Conservation (phyloP, 1,140 invertebrate genomes). For the Trachymyrmex cornetzi region DNA sequence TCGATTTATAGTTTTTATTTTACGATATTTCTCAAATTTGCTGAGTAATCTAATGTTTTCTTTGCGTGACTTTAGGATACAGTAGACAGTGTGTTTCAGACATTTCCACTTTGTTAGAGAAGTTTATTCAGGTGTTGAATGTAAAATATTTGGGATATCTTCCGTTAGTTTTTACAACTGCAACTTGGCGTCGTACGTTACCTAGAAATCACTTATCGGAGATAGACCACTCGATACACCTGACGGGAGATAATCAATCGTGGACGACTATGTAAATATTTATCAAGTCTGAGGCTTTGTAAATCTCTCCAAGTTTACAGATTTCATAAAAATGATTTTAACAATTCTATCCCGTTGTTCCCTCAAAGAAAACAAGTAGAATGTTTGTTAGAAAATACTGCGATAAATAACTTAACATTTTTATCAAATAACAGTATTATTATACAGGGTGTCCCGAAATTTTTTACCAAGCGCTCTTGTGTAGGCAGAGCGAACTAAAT, state of each 20-base stretch:
- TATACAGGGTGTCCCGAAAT: too few relatives aligned
- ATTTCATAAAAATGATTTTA: not conserved
- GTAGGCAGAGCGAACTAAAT: too few relatives aligned
- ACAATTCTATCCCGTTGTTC: not conserved
- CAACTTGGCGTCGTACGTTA: not conserved
- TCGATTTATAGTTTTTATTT: not conserved
- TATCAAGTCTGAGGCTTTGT: not conserved
- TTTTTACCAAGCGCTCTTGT: too few relatives aligned
- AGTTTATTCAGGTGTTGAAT: conserved; percentile 1
- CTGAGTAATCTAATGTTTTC: conserved; percentile 13
- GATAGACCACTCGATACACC: conserved; percentile 14
- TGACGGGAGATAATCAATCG: conserved; percentile 27
- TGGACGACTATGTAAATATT: conserved; percentile 23
- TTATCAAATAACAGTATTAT: not conserved
- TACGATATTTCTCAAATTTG: not conserved
- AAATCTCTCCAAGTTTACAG: not conserved
- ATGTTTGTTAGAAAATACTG: not conserved
- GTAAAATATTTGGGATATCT: conserved; percentile 38
- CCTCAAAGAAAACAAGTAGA: not conserved
- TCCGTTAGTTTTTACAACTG: conserved; percentile 13
- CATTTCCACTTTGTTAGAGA: not conserved
- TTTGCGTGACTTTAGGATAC: not conserved
- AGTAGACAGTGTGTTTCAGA: not conserved
- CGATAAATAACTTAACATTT: not conserved
- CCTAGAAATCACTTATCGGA: conserved; percentile 30